Percentiles rank a stretch among this genome's conserved stretches.
These are phyloP conservation scores for Brachypterus glaber DNA, from an alignment of 2,888 invertebrate genomes.

Conservation along the genomic window DNA sequence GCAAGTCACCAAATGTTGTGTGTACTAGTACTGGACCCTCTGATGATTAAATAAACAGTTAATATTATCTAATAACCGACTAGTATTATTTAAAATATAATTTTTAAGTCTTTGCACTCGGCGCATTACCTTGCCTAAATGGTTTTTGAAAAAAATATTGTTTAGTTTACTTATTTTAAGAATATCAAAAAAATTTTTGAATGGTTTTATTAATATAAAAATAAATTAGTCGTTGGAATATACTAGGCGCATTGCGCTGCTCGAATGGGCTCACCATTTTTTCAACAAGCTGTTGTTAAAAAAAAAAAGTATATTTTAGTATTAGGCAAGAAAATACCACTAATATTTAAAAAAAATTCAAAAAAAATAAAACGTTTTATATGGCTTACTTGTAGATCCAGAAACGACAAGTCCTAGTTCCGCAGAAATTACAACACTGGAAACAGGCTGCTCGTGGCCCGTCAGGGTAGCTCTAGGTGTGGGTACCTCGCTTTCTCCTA, in stretches of 20 bases:
- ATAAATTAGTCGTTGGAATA: too few relatives aligned
- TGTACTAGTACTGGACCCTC: constrained; percentile 96
- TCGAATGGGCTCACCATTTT: too few relatives aligned
- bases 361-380: constrained; percentile 28
- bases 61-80: constrained; percentile 1
- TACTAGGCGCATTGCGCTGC: too few relatives aligned
- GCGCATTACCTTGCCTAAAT: too few relatives aligned
- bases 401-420: constrained; percentile 96
- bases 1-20: constrained; percentile 93
- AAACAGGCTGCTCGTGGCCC: constrained; percentile 94
- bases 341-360: constrained; percentile 1
- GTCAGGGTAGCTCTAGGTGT: constrained; percentile 95
- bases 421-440: constrained; percentile 92
- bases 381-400: constrained; percentile 69
- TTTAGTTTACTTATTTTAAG: too few relatives aligned
- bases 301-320: neutral
- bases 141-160: too few relatives aligned
- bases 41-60: constrained; percentile 34
- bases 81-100: neutral
- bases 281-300: too few relatives aligned
- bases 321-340: neutral
- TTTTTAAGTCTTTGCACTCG: too few relatives aligned
- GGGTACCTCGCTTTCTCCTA: constrained; percentile 92
- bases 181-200: too few relatives aligned
- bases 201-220: too few relatives aligned